phyloP scores from a whole-genome alignment of 92 coral and sea anemone genomes.

The Epizoanthus fatuus region DNA sequence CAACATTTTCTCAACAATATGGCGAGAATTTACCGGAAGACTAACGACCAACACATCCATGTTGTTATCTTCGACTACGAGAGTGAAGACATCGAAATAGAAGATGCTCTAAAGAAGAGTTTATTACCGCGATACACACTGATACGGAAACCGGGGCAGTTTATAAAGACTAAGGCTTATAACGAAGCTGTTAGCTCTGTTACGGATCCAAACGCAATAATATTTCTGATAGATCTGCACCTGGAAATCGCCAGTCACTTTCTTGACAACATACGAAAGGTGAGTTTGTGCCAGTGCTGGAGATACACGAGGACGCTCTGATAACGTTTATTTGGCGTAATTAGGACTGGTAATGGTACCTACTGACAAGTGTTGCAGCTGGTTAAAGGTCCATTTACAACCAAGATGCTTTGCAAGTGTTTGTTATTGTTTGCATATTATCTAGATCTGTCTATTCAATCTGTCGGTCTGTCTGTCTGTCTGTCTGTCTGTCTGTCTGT shows the following conservation, averaged over 20 bases:
- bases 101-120: slow-evolving; percentile 44
- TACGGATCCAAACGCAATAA: slow-evolving; percentile 60
- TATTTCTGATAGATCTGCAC: slow-evolving; percentile 67
- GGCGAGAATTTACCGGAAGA: slow-evolving; percentile 44
- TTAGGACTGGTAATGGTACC: too few relatives aligned
- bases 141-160: slow-evolving; percentile 36
- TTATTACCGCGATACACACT: slow-evolving; percentile 40
- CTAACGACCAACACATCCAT: slow-evolving; percentile 55
- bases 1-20: slow-evolving; percentile 60
- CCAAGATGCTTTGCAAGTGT: too few relatives aligned
- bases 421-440: too few relatives aligned
- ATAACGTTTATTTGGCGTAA: not conserved
- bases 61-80: slow-evolving; percentile 60
- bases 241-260: slow-evolving; percentile 55
- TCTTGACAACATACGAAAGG: slow-evolving; percentile 65
- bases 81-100: slow-evolving; percentile 53
- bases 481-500: too few relatives aligned
- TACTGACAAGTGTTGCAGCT: too few relatives aligned
- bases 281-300: not conserved
- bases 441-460: too few relatives aligned
- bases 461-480: too few relatives aligned
- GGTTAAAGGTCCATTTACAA: too few relatives aligned
- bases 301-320: not conserved
- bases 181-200: slow-evolving; percentile 66
- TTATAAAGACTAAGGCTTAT: slow-evolving; percentile 51